These are phyloP conservation scores for Holacanthella duospinosa DNA, from an alignment of 2,888 invertebrate species.

Conservation along the genomic window DNA sequence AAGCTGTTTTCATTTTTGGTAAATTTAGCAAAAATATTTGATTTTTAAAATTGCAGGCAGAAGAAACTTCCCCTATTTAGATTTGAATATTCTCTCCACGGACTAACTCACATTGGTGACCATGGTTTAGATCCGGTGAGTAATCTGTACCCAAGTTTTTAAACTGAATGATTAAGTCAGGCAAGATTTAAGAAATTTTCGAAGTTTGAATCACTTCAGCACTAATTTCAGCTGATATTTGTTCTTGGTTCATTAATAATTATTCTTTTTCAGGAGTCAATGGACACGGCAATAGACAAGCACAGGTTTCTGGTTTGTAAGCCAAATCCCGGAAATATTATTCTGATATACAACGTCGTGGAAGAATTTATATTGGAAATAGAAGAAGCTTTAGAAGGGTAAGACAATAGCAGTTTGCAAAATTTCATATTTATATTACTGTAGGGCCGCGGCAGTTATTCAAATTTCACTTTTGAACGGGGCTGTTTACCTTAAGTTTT, in stretches of 20 bases:
- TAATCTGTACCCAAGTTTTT: too few species aligned
- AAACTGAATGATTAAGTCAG: too few species aligned
- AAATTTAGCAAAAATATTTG: constrained; percentile 12
- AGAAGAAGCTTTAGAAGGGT: constrained; percentile 48
- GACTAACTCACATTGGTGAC: constrained; percentile 46
- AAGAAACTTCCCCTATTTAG: constrained; percentile 53
- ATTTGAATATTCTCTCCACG: constrained; percentile 57
- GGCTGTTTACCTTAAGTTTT: too few species aligned
- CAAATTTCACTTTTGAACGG: too few species aligned
- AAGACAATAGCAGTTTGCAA: constrained; percentile 11
- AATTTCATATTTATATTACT: not conserved
- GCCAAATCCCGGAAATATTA: constrained; percentile 61
- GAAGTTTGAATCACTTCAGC: too few species aligned
- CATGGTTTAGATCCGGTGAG: constrained; percentile 46
- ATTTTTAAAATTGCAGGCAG: constrained; percentile 31
- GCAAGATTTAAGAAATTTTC: too few species aligned
- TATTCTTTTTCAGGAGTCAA: constrained; percentile 27
- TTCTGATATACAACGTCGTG: constrained; percentile 69
- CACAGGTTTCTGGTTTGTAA: constrained; percentile 62
- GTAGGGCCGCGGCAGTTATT: not conserved
- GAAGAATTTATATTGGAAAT: constrained; percentile 75
- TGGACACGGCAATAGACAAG: constrained; percentile 29
- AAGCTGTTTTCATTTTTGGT: constrained; percentile 5
- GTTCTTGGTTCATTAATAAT: not conserved
- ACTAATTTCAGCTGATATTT: not conserved